These are phyloP conservation scores for Dicyrtomina minuta DNA, from an alignment of 2,888 invertebrate species.

Conservation along the genomic window DNA sequence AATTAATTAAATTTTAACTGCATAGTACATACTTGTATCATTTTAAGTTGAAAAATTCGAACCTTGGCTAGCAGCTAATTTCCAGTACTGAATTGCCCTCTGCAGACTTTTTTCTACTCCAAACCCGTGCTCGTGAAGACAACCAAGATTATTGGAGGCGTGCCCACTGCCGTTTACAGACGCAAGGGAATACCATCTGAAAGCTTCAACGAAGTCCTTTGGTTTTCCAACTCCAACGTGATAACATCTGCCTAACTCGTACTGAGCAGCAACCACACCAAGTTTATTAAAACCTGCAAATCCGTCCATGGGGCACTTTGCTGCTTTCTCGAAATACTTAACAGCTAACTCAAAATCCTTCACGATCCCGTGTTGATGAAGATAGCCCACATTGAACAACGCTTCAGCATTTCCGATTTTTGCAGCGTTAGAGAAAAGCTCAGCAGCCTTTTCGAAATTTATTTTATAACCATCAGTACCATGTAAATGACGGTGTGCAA, in stretches of 20 bases:
- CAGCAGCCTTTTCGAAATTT: too few species aligned
- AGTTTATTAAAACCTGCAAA: background rate
- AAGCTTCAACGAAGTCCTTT: slow-evolving; percentile 4
- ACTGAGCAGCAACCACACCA: too few species aligned
- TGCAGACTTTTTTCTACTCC: background rate
- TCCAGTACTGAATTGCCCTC: too few species aligned
- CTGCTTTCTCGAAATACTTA: too few species aligned
- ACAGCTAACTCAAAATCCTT: too few species aligned
- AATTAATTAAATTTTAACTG: too few species aligned
- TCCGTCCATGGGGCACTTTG: too few species aligned
- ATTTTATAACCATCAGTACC: background rate
- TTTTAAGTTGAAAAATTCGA: too few species aligned
- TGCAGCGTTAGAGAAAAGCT: background rate
- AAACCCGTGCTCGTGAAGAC: background rate
- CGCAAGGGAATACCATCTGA: background rate
- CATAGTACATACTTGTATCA: too few species aligned
- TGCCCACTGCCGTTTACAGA: background rate
- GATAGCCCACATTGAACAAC: slow-evolving; percentile 7
- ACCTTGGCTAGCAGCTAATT: too few species aligned
- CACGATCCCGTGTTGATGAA: background rate
- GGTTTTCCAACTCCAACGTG: too few species aligned
- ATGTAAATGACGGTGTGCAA: background rate
- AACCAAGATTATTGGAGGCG: slow-evolving; percentile 8
- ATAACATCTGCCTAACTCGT: background rate
- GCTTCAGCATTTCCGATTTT: too few species aligned